Conservation (phyloP, 2,888 invertebrate species). For the Plebejus anna region DNA sequence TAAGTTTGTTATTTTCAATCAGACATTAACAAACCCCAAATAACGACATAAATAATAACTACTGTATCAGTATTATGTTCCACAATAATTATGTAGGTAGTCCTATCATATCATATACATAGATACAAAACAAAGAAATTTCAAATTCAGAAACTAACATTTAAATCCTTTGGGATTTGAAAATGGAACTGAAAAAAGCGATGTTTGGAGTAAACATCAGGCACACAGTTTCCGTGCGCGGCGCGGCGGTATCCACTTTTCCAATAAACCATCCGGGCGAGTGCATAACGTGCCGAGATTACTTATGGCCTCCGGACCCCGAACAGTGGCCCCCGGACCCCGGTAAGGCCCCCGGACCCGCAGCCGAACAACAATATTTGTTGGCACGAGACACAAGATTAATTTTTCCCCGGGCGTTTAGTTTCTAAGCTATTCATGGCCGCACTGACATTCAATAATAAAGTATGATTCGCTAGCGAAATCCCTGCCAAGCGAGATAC, state of each 20-base stretch:
- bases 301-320: conserved; percentile 52
- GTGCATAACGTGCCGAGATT: conserved; percentile 73
- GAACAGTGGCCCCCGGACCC: neutral
- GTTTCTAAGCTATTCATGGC: conserved; percentile 45
- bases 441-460: conserved; percentile 32
- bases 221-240: conserved; percentile 39
- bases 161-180: neutral
- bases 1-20: neutral
- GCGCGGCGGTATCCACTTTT: conserved; percentile 55
- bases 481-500: conserved; percentile 28
- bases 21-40: neutral
- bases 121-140: neutral
- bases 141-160: neutral
- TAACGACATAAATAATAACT: too few species aligned
- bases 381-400: conserved; percentile 67
- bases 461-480: conserved; percentile 29
- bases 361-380: conserved; percentile 74
- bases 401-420: conserved; percentile 69
- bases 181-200: neutral
- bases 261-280: conserved; percentile 67
- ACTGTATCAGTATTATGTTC: neutral
- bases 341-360: conserved; percentile 48
- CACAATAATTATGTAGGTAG: too few species aligned
- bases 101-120: too few species aligned
- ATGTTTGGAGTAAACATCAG: conserved; percentile 43